These are phyloP conservation scores for Mareca strepera DNA, from an alignment of 2,797 vertebrate species.

Conservation along the genomic window DNA sequence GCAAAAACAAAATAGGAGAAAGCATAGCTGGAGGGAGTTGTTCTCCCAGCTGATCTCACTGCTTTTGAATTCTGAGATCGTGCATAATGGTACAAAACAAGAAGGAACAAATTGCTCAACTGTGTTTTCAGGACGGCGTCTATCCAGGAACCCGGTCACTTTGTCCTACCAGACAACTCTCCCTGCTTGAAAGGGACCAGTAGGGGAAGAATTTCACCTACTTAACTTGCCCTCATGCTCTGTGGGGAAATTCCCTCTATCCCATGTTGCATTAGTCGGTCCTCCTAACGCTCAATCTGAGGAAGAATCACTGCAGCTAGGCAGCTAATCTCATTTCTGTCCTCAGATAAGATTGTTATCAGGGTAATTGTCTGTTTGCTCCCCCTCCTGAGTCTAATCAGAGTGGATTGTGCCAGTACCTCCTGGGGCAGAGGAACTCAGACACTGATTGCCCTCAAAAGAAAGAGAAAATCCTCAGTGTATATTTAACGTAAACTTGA, in stretches of 20 bases:
- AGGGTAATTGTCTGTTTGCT: slow-evolving; percentile 48
- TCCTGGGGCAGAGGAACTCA: slow-evolving; percentile 15
- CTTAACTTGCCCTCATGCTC: neutral
- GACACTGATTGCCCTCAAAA: slow-evolving; percentile 38
- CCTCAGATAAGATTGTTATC: slow-evolving; percentile 52
- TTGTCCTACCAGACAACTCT: neutral
- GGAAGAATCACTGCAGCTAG: slow-evolving; percentile 1
- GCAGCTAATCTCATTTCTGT: slow-evolving; percentile 37
- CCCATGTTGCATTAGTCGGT: slow-evolving; percentile 13
- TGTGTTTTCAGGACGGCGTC: rapidly evolving
- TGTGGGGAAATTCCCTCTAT: neutral
- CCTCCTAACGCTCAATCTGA: neutral
- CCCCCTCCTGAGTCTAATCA: slow-evolving; percentile 25
- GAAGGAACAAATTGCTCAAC: neutral
- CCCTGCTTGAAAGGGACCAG: neutral
- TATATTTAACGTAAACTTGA: slow-evolving; percentile 42
- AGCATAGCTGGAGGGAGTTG: neutral
- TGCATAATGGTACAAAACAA: neutral
- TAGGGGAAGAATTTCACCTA: slow-evolving; percentile 21
- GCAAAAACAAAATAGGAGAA: neutral
- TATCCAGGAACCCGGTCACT: neutral
- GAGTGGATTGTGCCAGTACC: slow-evolving; percentile 32
- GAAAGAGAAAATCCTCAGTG: slow-evolving; percentile 1
- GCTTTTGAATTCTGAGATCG: neutral
- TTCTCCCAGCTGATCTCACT: neutral